Base-by-base conservation (phyloP, 1,140 invertebrate genomes). In the Gonioctena quinquepunctata region DNA sequence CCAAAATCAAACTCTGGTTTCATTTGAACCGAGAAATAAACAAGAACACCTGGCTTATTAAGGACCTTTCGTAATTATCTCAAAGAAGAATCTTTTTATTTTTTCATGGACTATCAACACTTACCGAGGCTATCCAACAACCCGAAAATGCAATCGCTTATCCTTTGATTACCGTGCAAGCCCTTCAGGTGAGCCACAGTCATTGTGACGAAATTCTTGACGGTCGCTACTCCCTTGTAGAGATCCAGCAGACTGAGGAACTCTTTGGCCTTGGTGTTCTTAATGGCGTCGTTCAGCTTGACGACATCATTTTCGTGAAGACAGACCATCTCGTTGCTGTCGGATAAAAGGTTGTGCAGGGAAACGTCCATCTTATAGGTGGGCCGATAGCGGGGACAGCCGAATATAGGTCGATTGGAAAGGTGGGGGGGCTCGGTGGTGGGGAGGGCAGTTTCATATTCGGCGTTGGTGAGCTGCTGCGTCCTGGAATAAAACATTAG, bases 151-250 rank as follows among this genome's bases (percentile, higher is more conserved):
- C 8, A 13, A 11, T 19, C 52, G 52, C 52, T 42, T 42, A 54
- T 19, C 52, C 3, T 21, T 4, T 6, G 18, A 11, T 54, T 19
- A 18, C 11, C 6, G n/a, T 54, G 52, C 33, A 23, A 21, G 57
- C 65, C 64, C 26, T 63, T 71, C 19, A 74, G 52, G 59, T 74
- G 42, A n/a, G 69, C 73, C 13, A 74, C 52, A 2, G 63, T 63
- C 73, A 74, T 74, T 0, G 69, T 60, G 18, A 74, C 69, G 48
- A 74, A 74, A 60, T 71, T 71, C 26, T 71, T 65, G 1, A 74
- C 50, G 19, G 73, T 74, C 8, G 33, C 2, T 1, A 69, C 69
- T 7, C 42, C 19, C 16, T 52, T 66, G 33, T 74, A 74, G n/a
- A 66, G 66, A 7, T 66, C 6, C 4, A 71, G n/a, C 19, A 74